Base-by-base conservation (phyloP, 2,888 invertebrate species). In the Schrankia costaestrigalis region DNA sequence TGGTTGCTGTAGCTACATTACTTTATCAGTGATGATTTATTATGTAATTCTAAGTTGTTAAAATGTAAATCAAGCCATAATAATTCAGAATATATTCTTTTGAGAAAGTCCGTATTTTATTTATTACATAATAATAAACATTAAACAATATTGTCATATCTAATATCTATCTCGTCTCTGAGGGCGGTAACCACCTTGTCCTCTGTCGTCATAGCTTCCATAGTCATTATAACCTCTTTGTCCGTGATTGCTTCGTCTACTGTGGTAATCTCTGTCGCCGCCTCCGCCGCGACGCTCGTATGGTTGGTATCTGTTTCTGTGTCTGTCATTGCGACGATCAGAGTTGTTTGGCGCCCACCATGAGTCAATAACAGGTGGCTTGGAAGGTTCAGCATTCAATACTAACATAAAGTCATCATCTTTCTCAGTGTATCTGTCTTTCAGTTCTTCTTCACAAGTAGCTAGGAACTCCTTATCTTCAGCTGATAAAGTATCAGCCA, bases 381-480 rank as follows among this genome's bases (percentile, higher is more conserved):
- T 63, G 6, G 84, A 80, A 1, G 70, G 60, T 10, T 80, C 73
- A 8, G 78, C 70, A 41, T 79, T 81, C 25, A 68, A 78, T 1
- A 82, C 76, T 58, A 77, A 81, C 80, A 90, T 89, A 60, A 91
- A 93, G 31, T 90, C 90, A 26, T 78, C 78, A 75, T 93, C 93
- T 4, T 90, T 84, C 17, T 90, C 90, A 19, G 92, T 91, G 53
- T 81, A 92, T 44, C 93, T 90, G 39, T 89, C 73, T 49, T 89
- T 86, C 28, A 92, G 89, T 61, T 91, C 90, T 39, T 89, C 87
- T 56, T 93, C 92, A 61, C 91, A 92, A 62, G 89, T 84, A 3
- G 83, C 86, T 31, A 93, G 59, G 53, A 92, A 92, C 26, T 89
- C 87, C 31, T 86, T 67, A 46, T 93, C 91, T 52, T 90, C 89